phyloP scores from a whole-genome alignment of 2,113 vertebrate genomes.

The Acinonyx jubatus region DNA sequence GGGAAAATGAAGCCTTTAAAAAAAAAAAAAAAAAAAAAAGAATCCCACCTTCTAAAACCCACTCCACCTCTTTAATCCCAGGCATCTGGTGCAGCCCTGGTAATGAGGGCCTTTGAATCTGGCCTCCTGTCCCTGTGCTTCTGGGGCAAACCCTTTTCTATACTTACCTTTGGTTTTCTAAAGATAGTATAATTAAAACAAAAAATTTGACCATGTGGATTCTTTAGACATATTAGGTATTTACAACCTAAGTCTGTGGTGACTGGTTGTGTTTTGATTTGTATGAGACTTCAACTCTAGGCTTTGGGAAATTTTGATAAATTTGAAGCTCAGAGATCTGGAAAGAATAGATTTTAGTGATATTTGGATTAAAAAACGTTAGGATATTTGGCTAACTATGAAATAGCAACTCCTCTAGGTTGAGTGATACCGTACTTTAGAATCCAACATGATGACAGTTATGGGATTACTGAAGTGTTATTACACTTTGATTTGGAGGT shows the following conservation, averaged over 20 bases:
- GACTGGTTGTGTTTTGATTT: conserved; percentile 37
- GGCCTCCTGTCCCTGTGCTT: not conserved
- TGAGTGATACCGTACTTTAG: not conserved
- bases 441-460: not conserved
- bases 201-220: not conserved
- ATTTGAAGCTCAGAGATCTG: conserved; percentile 2
- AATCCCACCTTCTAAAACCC: not conserved
- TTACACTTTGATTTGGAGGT: conserved; percentile 10
- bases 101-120: conserved; percentile 39
- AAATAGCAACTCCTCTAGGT: not conserved
- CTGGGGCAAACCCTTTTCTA: not conserved
- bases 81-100: not conserved
- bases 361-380: not conserved
- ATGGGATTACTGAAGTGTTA: not conserved
- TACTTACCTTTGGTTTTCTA: conserved; percentile 52
- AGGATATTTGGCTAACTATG: conserved; percentile 15
- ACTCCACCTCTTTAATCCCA: not conserved
- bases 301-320: conserved; percentile 30
- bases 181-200: conserved; percentile 24
- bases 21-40: not conserved
- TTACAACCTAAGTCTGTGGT: not conserved
- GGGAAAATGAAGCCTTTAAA: conserved; percentile 44
- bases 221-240: conserved; percentile 12
- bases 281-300: not conserved
- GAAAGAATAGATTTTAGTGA: conserved; percentile 32